A percentile compares a stretch with the other conserved stretches of the same genome.
Conservation (phyloP, 2,797 vertebrate species). For the Acipenser oxyrinchus region DNA sequence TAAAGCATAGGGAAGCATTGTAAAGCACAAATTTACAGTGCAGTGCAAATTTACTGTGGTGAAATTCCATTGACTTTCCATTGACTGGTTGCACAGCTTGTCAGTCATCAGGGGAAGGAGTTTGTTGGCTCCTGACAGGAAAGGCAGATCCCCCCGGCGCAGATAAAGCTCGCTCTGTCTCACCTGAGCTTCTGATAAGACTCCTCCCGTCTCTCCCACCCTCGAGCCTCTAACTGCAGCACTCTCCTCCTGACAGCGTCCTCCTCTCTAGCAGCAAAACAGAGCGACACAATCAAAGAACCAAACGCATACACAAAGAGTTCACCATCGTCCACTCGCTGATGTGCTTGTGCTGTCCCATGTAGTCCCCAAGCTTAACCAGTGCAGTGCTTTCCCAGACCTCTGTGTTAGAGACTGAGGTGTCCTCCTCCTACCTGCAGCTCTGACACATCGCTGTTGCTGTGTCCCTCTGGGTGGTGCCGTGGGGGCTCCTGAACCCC, state of each 20-base stretch:
- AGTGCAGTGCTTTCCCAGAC: too few relatives aligned
- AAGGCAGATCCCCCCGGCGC: background rate
- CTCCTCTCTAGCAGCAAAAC: slow-evolving; percentile 32
- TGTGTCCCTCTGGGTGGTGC: background rate
- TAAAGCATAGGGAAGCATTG: too few relatives aligned
- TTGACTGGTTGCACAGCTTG: too few relatives aligned
- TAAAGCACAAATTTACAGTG: too few relatives aligned
- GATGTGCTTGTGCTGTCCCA: too few relatives aligned
- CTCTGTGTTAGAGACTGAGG: too few relatives aligned
- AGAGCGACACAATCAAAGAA: background rate
- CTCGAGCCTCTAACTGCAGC: slow-evolving; percentile 27
- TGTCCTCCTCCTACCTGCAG: slow-evolving; percentile 19
- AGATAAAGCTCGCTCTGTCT: slow-evolving; percentile 11
- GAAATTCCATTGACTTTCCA: too few relatives aligned
- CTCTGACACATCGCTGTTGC: slow-evolving; percentile 5
- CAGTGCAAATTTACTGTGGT: too few relatives aligned
- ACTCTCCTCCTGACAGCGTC: slow-evolving; percentile 30
- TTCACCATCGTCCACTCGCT: too few relatives aligned
- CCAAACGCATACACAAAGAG: too few relatives aligned
- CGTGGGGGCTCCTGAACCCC: slow-evolving; percentile 9
- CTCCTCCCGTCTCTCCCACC: slow-evolving; percentile 45
- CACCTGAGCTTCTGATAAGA: slow-evolving; percentile 47
- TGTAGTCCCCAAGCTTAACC: too few relatives aligned
- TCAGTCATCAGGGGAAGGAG: background rate
- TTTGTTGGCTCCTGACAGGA: background rate